Conservation (phyloP, 30 jellyfish, hydroid and myxozoan species). For the Aurelia aurita region DNA sequence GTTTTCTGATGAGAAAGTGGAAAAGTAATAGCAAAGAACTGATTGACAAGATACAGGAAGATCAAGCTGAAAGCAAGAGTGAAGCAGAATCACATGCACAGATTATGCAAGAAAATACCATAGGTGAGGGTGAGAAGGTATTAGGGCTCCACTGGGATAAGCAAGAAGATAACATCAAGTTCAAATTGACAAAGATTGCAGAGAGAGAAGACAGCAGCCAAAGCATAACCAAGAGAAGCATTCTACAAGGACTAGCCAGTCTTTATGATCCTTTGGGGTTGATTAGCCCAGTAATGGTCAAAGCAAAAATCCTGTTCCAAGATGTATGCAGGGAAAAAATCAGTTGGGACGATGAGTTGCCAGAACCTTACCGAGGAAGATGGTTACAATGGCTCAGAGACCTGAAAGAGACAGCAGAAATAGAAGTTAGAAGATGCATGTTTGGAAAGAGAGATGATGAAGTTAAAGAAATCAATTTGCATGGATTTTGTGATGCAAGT, state of each 20-base stretch:
- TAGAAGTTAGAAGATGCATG: neutral
- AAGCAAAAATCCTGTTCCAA: slow-evolving; percentile 22
- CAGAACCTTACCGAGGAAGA: neutral
- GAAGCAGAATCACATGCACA: neutral
- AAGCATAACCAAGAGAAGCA: slow-evolving; percentile 18
- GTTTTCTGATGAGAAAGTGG: slow-evolving; percentile 8
- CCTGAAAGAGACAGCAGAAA: slow-evolving; percentile 1
- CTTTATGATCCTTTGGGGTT: slow-evolving; percentile 48
- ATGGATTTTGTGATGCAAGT: slow-evolving; percentile 46
- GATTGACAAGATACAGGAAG: neutral
- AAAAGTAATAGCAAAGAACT: slow-evolving; percentile 6
- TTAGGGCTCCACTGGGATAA: neutral
- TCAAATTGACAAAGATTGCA: neutral
- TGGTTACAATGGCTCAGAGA: slow-evolving; percentile 4
- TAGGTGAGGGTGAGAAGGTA: neutral
- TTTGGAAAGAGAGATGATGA: neutral
- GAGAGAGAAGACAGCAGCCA: neutral
- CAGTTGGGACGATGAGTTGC: slow-evolving; percentile 40
- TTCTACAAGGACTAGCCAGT: slow-evolving; percentile 18
- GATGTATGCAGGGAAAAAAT: slow-evolving; percentile 30
- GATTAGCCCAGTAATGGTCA: slow-evolving; percentile 21
- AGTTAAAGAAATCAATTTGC: neutral
- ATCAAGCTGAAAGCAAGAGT: neutral
- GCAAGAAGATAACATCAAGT: neutral
- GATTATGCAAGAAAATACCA: neutral